A percentile compares a stretch with the other conserved stretches of the same genome.
Conservation (phyloP, 2,888 invertebrate species). For the Euproctis similis region DNA sequence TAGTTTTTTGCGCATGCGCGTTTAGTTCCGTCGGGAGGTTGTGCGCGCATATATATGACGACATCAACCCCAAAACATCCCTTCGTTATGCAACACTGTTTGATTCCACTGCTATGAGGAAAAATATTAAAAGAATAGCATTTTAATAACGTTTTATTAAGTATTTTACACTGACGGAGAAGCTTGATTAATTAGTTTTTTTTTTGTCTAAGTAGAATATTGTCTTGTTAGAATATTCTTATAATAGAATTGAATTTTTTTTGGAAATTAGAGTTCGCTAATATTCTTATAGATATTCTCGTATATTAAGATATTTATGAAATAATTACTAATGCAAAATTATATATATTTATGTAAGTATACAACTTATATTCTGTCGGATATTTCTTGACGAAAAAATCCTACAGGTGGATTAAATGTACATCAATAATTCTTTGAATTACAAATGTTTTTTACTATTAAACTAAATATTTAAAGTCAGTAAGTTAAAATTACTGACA, state of each 20-base stretch:
- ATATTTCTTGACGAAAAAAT: too few species aligned
- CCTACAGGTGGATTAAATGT: too few species aligned
- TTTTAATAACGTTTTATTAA: conserved; percentile 19
- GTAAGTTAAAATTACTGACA: too few species aligned
- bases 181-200: conserved; percentile 6
- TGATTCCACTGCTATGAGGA: conserved; percentile 31
- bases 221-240: conserved; percentile 15
- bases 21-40: conserved; percentile 14
- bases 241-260: conserved; percentile 6
- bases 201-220: conserved; percentile 24
- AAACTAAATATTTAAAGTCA: too few species aligned
- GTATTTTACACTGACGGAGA: too few species aligned
- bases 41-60: conserved; percentile 42
- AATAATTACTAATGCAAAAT: too few species aligned
- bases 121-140: conserved; percentile 28
- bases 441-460: too few species aligned
- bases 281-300: conserved; percentile 9
- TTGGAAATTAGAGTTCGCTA: conserved; percentile 6
- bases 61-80: conserved; percentile 38
- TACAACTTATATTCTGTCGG: too few species aligned
- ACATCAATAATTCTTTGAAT: too few species aligned
- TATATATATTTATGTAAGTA: too few species aligned
- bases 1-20: conserved; percentile 35
- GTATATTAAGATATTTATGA: not conserved
- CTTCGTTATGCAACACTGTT: conserved; percentile 56